phyloP scores from a whole-genome alignment of 2,888 invertebrate species.

The Athalia rosae region DNA sequence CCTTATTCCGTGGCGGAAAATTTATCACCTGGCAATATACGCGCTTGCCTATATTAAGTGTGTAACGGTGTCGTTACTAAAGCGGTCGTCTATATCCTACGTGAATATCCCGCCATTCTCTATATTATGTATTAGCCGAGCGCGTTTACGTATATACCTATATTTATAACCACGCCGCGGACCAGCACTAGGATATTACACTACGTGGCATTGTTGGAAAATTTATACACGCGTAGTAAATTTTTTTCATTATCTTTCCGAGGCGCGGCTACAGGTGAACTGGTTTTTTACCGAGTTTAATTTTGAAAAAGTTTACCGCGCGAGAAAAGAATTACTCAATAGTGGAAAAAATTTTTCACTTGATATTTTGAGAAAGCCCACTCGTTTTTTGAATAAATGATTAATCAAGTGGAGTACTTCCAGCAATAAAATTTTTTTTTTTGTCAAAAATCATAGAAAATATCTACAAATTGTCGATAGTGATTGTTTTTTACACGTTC shows the following conservation, averaged over 20 bases:
- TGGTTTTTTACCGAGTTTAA: too few relatives aligned
- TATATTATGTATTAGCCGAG: background rate
- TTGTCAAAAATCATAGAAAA: too few relatives aligned
- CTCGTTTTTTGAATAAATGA: too few relatives aligned
- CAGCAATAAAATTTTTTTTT: too few relatives aligned
- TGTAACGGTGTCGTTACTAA: conserved; percentile 5
- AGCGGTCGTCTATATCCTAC: background rate
- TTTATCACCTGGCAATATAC: conserved; percentile 37
- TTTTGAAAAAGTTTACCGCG: too few relatives aligned
- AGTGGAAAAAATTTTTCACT: too few relatives aligned
- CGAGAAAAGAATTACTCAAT: too few relatives aligned
- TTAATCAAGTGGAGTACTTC: too few relatives aligned
- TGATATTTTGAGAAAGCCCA: too few relatives aligned
- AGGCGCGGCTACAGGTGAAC: background rate
- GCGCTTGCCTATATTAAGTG: background rate
- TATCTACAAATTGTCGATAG: too few relatives aligned
- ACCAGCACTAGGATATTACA: background rate
- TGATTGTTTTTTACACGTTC: too few relatives aligned
- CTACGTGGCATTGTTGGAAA: background rate
- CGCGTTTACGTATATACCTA: background rate
- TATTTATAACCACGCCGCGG: background rate
- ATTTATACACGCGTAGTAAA: background rate
- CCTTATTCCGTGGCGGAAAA: background rate
- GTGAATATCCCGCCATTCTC: background rate
- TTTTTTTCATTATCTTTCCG: background rate